Evolutionary conservation across 2,797 vertebrate species (phyloP).

Genomic region (Sebastes flavidus): DNA sequence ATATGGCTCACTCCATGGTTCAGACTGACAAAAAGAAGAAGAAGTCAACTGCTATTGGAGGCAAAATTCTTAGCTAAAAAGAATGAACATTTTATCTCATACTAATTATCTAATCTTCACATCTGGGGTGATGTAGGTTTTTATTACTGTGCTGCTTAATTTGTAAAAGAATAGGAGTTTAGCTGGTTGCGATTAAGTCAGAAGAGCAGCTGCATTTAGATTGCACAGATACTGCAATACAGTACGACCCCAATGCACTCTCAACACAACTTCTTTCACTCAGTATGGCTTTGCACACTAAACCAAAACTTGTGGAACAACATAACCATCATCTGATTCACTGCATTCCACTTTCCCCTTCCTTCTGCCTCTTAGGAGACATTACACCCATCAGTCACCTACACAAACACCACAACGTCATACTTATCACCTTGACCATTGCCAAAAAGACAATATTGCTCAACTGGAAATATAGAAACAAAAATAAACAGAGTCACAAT

Average conservation of each 20-base stretch:
- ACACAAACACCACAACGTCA: not conserved
- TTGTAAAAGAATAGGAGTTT: not conserved
- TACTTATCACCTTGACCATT: not conserved
- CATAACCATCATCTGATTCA: not conserved
- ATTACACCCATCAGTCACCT: not conserved
- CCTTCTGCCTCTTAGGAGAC: not conserved
- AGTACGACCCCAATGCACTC: not conserved
- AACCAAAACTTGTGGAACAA: not conserved
- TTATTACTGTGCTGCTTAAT: not conserved
- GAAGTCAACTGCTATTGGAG: not conserved
- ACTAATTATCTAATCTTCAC: not conserved
- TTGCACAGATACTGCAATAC: not conserved
- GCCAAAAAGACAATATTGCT: not conserved
- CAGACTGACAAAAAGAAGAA: not conserved
- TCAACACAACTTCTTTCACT: not conserved
- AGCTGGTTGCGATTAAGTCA: not conserved
- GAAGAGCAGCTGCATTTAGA: not conserved
- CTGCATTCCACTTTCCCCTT: not conserved
- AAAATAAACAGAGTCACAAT: not conserved
- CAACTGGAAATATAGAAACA: not conserved
- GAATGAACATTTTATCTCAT: not conserved
- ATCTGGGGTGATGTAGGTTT: not conserved
- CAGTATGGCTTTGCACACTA: not conserved
- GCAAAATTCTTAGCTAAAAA: not conserved
- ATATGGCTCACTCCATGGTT: constrained; percentile 27